Base-by-base conservation (phyloP, 2,888 invertebrate species). In the Campoplex nolae region DNA sequence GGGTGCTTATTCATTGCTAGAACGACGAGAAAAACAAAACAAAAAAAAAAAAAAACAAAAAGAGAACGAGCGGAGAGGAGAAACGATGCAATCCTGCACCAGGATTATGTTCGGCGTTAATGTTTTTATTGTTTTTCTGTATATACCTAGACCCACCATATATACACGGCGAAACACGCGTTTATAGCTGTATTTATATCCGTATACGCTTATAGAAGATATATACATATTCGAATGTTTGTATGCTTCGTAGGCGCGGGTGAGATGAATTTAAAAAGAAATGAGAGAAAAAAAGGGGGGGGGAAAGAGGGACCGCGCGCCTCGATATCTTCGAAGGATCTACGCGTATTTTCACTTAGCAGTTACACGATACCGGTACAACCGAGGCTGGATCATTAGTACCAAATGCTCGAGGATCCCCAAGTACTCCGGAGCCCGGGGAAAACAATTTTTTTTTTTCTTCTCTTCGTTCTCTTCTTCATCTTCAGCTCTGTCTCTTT, bases 291-390 rank as follows among this genome's bases (percentile, higher is more conserved):
- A 78, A 70, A 62, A 48, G 23, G 28, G 51, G 73, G 51, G 73
- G 23, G 0, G 23, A 23, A 83, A 79, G 84, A 79, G 84, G 70
- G 85, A 88, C 88, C 88, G 89, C 68, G 86, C 65, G 38, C 38
- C 23, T 23, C 84, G 84, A 84, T 93, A 93, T 92, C 93, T 92
- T 87, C 81, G 89, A 88, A 89, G 90, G 89, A 93, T 92, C 93
- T 93, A 93, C 93, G 92, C 91, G 92, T 90, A 93, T 93, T 93
- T 93, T 93, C 93, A 93, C 93, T 93, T 93, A 93, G 93, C 92
- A 90, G 92, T 93, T 93, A 93, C 93, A 93, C 92, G 93, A 93
- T 92, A 92, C 92, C 89, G 90, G 91, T 90, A 90, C 91, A 89
- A 89, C 88, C 80, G 91, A 90, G 90, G 90, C 83, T 90, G 90